Percentiles rank a stretch among this genome's conserved stretches.
phyloP scores from a whole-genome alignment of 1,140 invertebrate species.

The Sycophila sp. region DNA sequence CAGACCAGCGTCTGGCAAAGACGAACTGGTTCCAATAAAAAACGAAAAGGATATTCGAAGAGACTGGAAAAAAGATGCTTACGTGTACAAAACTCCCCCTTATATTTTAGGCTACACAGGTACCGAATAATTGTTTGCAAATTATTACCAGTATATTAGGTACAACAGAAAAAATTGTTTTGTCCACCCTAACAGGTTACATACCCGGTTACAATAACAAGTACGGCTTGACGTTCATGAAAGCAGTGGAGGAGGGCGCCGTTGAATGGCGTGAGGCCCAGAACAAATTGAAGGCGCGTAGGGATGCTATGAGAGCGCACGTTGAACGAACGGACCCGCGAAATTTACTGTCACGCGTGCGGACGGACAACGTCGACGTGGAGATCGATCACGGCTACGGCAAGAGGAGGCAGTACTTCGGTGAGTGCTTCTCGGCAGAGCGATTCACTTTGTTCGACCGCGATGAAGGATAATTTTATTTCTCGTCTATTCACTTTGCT shows the following conservation, averaged over 20 bases:
- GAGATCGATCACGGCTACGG: conserved; percentile 52
- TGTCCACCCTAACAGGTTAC: conserved; percentile 60
- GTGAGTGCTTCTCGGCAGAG: conserved; percentile 42
- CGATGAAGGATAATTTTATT: too few species aligned
- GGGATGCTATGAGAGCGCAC: conserved; percentile 63
- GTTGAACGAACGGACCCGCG: conserved; percentile 60
- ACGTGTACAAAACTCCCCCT: conserved; percentile 62
- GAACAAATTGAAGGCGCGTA: conserved; percentile 62
- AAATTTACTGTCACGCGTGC: conserved; percentile 52
- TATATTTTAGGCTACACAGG: conserved; percentile 78
- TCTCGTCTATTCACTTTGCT: too few species aligned
- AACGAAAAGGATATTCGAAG: conserved; percentile 52
- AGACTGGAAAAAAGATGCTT: conserved; percentile 60
- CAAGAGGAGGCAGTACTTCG: conserved; percentile 47
- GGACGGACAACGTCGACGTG: conserved; percentile 49
- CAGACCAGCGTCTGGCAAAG: conserved; percentile 49
- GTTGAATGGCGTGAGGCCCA: conserved; percentile 71
- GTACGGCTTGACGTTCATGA: conserved; percentile 76
- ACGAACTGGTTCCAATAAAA: conserved; percentile 42
- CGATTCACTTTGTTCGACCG: too few species aligned
- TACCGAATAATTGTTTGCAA: conserved; percentile 45
- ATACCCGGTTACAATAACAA: conserved; percentile 71
- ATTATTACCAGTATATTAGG: not conserved
- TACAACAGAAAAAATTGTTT: not conserved
- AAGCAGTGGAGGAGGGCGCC: conserved; percentile 76